A percentile compares a stretch with the other conserved stretches of the same genome.
Evolutionary conservation across 2,888 invertebrate species (phyloP).

Genomic region (Pachliopta kotzebuea): DNA sequence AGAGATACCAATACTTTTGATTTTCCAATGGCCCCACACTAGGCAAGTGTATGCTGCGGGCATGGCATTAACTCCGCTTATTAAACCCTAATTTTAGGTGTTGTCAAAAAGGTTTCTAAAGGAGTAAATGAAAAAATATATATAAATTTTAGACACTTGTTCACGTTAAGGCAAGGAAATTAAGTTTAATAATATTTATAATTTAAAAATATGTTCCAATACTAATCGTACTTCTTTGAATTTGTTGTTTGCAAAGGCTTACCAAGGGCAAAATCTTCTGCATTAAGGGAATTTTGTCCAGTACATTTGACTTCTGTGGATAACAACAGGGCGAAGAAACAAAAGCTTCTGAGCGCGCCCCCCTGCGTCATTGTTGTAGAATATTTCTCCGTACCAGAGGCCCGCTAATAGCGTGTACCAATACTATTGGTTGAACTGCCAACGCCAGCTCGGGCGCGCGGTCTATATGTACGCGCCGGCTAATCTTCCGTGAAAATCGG

Average conservation of each 20-base stretch:
- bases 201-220: too few species aligned
- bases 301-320: conserved; percentile 32
- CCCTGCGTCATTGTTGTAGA: conserved; percentile 38
- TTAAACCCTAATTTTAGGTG: too few species aligned
- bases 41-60: too few species aligned
- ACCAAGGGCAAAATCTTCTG: conserved; percentile 33
- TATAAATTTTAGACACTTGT: too few species aligned
- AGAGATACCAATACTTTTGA: too few species aligned
- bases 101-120: too few species aligned
- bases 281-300: conserved; percentile 32
- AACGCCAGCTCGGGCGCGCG: conserved; percentile 18
- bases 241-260: conserved; percentile 10
- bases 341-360: conserved; percentile 39
- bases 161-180: neutral
- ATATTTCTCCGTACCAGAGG: conserved; percentile 29
- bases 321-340: conserved; percentile 44
- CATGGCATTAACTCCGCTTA: too few species aligned
- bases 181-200: neutral
- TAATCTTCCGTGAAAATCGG: conserved; percentile 37
- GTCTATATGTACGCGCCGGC: conserved; percentile 36
- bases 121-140: too few species aligned
- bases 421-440: conserved; percentile 31
- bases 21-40: too few species aligned
- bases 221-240: too few species aligned
- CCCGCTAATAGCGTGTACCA: conserved; percentile 31